These are phyloP conservation scores for Dicaeum eximium DNA, from an alignment of 2,113 vertebrate species.

Conservation along the genomic window DNA sequence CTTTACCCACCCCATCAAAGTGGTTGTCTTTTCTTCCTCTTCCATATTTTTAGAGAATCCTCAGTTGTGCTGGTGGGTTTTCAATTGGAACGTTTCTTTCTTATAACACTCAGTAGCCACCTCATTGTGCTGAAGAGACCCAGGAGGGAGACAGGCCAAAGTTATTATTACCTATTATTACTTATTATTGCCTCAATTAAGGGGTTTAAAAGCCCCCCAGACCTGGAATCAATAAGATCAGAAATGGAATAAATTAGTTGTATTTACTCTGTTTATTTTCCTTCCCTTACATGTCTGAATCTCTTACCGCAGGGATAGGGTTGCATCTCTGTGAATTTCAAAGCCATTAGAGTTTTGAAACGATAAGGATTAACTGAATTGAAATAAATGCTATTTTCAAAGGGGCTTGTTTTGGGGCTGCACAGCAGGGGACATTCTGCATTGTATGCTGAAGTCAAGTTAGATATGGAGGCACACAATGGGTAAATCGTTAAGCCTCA, in stretches of 20 bases:
- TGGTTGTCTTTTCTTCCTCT: not conserved
- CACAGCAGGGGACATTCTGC: not conserved
- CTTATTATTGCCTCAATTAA: slow-evolving; percentile 25
- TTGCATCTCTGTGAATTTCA: not conserved
- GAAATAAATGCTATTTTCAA: not conserved
- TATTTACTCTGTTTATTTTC: not conserved
- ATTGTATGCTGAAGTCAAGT: slow-evolving; percentile 20
- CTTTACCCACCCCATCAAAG: not conserved
- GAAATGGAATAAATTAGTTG: not conserved
- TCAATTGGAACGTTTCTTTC: not conserved
- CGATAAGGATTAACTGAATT: not conserved
- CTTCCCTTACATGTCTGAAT: not conserved
- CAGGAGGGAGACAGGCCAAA: not conserved
- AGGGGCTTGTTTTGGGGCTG: not conserved
- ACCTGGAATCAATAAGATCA: not conserved
- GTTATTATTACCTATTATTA: slow-evolving; percentile 28
- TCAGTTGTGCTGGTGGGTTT: not conserved
- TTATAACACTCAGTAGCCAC: not conserved
- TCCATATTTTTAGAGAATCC: not conserved
- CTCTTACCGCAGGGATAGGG: not conserved
- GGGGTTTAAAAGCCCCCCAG: not conserved
- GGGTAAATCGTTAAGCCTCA: not conserved
- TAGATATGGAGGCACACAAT: not conserved
- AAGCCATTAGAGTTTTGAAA: not conserved
- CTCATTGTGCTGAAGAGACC: not conserved